A percentile compares a stretch with the other conserved stretches of the same genome.
These are phyloP conservation scores for Thomomys bottae DNA, from an alignment of 2,113 vertebrate genomes.

Conservation along the genomic window DNA sequence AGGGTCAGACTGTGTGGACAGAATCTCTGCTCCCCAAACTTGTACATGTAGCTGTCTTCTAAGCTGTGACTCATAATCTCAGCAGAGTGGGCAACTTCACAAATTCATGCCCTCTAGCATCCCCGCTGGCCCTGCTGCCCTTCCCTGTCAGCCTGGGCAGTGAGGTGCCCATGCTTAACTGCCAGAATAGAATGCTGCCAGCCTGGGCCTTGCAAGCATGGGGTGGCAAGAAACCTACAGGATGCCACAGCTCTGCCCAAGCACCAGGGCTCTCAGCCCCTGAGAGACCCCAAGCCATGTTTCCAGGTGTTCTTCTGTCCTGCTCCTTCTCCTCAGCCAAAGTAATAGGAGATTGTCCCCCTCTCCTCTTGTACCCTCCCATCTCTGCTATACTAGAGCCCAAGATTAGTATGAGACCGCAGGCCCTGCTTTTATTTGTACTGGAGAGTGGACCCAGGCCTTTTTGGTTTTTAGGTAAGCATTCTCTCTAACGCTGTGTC, in stretches of 20 bases:
- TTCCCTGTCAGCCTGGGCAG: background rate
- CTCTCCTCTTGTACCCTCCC: background rate
- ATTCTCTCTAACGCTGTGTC: too few species aligned
- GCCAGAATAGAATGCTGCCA: background rate
- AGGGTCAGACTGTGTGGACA: background rate
- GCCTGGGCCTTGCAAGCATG: background rate
- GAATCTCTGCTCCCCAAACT: background rate
- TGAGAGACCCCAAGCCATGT: fast-evolving
- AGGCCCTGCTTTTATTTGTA: fast-evolving
- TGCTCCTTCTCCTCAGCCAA: background rate
- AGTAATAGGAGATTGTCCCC: background rate
- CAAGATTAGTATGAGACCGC: background rate
- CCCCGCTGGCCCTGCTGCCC: too few species aligned
- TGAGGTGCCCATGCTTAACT: background rate
- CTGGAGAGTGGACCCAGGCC: too few species aligned
- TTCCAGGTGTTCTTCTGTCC: background rate
- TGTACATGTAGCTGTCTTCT: too few species aligned
- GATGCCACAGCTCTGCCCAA: background rate
- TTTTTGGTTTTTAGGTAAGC: too few species aligned
- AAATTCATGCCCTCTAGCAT: background rate
- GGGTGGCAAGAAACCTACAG: background rate
- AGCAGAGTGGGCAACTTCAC: background rate
- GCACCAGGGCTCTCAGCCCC: fast-evolving
- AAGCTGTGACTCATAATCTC: background rate
- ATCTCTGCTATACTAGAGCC: background rate